phyloP scores from a whole-genome alignment of 2,113 vertebrate species.

The Mirza zaza region DNA sequence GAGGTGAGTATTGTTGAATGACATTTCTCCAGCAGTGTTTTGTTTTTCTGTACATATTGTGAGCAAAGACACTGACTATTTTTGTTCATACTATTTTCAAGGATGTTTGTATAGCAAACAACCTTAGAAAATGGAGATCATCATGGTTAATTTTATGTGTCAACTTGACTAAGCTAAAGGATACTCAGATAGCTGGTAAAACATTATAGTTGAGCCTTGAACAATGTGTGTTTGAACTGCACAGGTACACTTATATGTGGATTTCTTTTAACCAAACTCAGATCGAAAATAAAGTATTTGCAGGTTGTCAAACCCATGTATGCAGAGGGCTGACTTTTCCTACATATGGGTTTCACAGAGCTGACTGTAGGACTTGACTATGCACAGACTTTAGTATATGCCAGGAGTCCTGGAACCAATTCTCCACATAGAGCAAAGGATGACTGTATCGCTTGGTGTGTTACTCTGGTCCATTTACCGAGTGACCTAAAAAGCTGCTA shows the following conservation, averaged over 20 bases:
- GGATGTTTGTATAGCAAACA: not conserved
- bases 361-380: not conserved
- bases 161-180: not conserved
- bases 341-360: not conserved
- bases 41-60: not conserved
- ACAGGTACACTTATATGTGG: not conserved
- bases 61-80: not conserved
- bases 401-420: not conserved
- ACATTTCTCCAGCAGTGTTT: not conserved
- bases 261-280: not conserved
- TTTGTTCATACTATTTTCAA: not conserved
- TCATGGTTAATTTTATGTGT: not conserved
- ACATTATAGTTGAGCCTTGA: not conserved
- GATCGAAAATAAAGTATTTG: not conserved
- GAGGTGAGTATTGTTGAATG: not conserved
- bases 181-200: not conserved
- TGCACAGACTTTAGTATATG: not conserved
- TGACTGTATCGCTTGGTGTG: not conserved
- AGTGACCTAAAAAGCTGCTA: not conserved
- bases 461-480: not conserved
- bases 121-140: not conserved
- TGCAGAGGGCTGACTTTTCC: not conserved
- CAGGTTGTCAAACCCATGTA: not conserved
- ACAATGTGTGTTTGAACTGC: not conserved
- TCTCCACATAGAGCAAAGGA: not conserved